A percentile compares a stretch with the other conserved stretches of the same genome.
Conservation (phyloP, 2,888 invertebrate species). For the Arrhopalites spinosus region DNA sequence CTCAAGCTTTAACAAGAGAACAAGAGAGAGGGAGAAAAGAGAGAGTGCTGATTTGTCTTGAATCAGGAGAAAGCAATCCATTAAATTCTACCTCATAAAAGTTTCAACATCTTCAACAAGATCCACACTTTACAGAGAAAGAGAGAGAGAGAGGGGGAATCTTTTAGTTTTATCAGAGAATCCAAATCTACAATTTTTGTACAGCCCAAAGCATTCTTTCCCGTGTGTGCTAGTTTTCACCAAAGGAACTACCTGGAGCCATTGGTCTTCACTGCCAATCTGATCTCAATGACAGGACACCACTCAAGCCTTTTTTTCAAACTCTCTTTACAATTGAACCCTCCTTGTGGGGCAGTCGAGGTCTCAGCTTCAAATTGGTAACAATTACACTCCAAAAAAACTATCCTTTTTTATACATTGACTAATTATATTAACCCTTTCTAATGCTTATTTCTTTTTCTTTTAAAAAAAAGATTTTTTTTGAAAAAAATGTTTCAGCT, state of each 20-base stretch:
- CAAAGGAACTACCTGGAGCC: background rate
- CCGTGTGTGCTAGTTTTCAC: background rate
- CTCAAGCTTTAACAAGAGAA: background rate
- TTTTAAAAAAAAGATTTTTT: too few species aligned
- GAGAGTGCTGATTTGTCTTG: conserved; percentile 5
- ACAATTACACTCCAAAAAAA: background rate
- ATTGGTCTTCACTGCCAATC: background rate
- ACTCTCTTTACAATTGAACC: background rate
- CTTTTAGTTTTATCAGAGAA: background rate
- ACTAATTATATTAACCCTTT: background rate
- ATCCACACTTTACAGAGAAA: background rate
- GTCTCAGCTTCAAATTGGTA: background rate
- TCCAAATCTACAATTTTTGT: background rate
- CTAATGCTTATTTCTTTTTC: background rate
- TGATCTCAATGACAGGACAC: background rate
- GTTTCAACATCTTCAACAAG: background rate
- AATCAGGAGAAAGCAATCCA: background rate
- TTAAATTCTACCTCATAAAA: background rate
- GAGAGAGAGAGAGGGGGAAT: background rate
- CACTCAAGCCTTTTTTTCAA: too few species aligned
- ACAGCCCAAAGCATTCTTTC: background rate
- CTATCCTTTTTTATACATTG: background rate
- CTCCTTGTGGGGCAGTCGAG: background rate
- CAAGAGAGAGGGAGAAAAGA: background rate
- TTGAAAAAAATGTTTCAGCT: too few species aligned